Evolutionary conservation across 2,797 vertebrate genomes (phyloP).

Genomic region (Etheostoma nigrum): DNA sequence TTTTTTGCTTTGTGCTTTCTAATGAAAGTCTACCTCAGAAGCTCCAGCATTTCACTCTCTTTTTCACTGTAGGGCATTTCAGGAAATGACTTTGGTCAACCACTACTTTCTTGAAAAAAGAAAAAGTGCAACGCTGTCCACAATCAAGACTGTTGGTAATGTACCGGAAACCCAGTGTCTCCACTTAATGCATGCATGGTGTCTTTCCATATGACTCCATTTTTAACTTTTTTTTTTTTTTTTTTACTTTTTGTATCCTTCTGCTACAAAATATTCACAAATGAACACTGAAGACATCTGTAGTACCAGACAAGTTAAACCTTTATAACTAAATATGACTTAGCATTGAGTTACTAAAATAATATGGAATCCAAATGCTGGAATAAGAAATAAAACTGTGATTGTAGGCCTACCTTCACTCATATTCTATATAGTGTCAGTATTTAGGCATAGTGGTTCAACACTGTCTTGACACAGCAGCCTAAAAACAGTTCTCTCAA

Average conservation of each 20-base stretch:
- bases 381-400: constrained; percentile 51
- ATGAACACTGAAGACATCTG: constrained; percentile 16
- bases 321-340: constrained; percentile 38
- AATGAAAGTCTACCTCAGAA: constrained; percentile 59
- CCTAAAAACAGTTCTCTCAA: constrained; percentile 78
- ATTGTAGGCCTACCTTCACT: constrained; percentile 21
- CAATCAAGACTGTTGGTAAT: constrained; percentile 67
- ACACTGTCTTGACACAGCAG: constrained; percentile 61
- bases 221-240: constrained; percentile 16
- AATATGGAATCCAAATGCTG: constrained; percentile 44
- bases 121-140: constrained; percentile 52
- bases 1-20: constrained; percentile 59
- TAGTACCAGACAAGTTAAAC: constrained; percentile 16
- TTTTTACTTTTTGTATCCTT: constrained; percentile 2
- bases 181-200: constrained; percentile 55
- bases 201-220: constrained; percentile 42
- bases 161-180: constrained; percentile 66
- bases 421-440: constrained; percentile 39
- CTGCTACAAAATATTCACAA: constrained; percentile 19
- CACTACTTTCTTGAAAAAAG: constrained; percentile 68
- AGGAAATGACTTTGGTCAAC: constrained; percentile 83
- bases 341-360: constrained; percentile 44
- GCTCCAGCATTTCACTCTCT: constrained; percentile 58
- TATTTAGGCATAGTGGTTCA: constrained; percentile 53
- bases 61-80: constrained; percentile 66